phyloP scores from a whole-genome alignment of 2,113 vertebrate genomes.

The Manacus vitellinus region DNA sequence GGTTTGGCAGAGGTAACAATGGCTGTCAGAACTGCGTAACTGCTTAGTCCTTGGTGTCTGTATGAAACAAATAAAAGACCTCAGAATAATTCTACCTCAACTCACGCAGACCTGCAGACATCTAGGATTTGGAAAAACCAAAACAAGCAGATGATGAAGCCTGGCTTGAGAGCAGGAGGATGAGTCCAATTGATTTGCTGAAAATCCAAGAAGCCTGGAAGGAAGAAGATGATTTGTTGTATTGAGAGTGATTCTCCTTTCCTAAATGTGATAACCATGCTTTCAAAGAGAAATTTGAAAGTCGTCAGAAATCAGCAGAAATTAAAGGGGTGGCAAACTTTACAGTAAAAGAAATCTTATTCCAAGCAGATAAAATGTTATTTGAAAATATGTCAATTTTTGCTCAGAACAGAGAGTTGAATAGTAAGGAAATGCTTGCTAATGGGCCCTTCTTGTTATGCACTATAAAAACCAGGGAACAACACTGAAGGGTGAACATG shows the following conservation, averaged over 20 bases:
- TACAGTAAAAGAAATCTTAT: not conserved
- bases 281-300: not conserved
- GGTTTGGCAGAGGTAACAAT: not conserved
- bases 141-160: not conserved
- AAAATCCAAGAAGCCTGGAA: not conserved
- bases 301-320: not conserved
- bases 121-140: not conserved
- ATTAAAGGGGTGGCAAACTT: not conserved
- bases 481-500: not conserved
- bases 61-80: not conserved
- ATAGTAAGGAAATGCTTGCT: not conserved
- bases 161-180: not conserved
- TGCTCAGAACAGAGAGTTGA: not conserved
- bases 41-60: not conserved
- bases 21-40: not conserved
- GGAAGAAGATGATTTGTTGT: not conserved
- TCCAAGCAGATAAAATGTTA: not conserved
- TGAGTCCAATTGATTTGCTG: not conserved
- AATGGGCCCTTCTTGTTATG: not conserved
- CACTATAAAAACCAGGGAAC: not conserved
- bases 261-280: rapidly evolving
- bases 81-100: not conserved
- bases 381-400: not conserved
- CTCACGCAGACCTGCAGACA: not conserved
- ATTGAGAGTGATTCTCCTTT: not conserved